Percentiles rank a stretch among this genome's conserved stretches.
These are phyloP conservation scores for Hemibagrus guttatus DNA, from an alignment of 2,797 vertebrate species.

Conservation along the genomic window DNA sequence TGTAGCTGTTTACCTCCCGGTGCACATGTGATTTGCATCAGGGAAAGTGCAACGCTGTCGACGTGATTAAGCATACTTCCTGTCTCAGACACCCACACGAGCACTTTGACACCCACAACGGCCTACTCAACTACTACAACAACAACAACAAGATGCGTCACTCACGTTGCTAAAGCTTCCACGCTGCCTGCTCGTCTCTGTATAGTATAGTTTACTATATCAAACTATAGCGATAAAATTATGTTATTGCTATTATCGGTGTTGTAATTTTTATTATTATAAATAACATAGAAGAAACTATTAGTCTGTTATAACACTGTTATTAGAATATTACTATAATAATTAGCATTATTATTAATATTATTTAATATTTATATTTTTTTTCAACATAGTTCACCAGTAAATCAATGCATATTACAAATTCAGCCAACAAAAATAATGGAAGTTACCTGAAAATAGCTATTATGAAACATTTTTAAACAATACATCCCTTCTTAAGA, in stretches of 20 bases:
- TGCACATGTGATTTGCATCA: constrained; percentile 35
- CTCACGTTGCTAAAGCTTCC: background rate
- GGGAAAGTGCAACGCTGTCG: constrained; percentile 50
- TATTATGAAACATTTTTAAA: background rate
- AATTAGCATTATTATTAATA: background rate
- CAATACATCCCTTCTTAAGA: background rate
- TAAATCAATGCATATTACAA: background rate
- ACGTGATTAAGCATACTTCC: constrained; percentile 53
- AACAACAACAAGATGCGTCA: constrained; percentile 21
- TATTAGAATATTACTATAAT: background rate
- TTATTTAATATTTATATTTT: background rate
- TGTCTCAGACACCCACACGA: constrained; percentile 54
- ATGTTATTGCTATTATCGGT: background rate
- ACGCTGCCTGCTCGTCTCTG: background rate
- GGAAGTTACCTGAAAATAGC: background rate
- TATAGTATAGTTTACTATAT: background rate
- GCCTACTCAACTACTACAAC: constrained; percentile 31
- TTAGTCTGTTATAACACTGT: background rate
- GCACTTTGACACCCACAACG: constrained; percentile 50
- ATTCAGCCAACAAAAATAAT: background rate
- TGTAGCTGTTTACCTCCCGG: background rate
- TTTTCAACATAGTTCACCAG: background rate
- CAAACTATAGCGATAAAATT: background rate
- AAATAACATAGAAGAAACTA: background rate
- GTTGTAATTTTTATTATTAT: background rate